Conservation (phyloP, 2,888 invertebrate genomes). For the Drosophila kuntzei region DNA sequence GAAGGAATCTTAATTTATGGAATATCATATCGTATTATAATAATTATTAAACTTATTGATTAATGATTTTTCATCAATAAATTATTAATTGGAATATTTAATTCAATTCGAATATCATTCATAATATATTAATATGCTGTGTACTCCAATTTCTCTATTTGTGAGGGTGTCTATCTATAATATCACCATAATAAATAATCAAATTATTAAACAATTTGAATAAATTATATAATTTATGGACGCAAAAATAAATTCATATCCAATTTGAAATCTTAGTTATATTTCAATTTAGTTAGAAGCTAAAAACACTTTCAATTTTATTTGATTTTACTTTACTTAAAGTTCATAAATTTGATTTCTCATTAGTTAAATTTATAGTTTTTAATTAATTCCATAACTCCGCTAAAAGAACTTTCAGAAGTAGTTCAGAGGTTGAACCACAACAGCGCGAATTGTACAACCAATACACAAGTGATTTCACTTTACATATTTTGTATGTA, state of each 20-base stretch:
- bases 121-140: not conserved
- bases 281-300: not conserved
- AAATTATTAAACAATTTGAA: not conserved
- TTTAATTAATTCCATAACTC: slow-evolving; percentile 14
- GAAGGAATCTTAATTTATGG: too few species aligned
- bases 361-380: slow-evolving; percentile 5
- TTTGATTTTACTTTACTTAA: not conserved
- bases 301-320: not conserved
- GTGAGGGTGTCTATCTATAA: not conserved
- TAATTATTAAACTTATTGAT: too few species aligned
- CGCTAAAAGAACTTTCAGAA: slow-evolving; percentile 4
- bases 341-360: not conserved
- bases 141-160: too few species aligned
- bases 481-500: slow-evolving; percentile 27
- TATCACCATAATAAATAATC: not conserved
- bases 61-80: too few species aligned
- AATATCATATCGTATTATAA: too few species aligned
- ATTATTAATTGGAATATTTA: too few species aligned
- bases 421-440: slow-evolving; percentile 20
- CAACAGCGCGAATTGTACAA: slow-evolving; percentile 15
- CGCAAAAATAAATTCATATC: not conserved
- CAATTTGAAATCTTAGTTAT: not conserved
- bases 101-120: not conserved
- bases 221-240: too few species aligned
- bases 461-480: slow-evolving; percentile 52